Percentiles rank a stretch among this genome's conserved stretches.
Evolutionary conservation across 2,888 invertebrate species (phyloP).

Genomic region (Hypercompe scribonia): DNA sequence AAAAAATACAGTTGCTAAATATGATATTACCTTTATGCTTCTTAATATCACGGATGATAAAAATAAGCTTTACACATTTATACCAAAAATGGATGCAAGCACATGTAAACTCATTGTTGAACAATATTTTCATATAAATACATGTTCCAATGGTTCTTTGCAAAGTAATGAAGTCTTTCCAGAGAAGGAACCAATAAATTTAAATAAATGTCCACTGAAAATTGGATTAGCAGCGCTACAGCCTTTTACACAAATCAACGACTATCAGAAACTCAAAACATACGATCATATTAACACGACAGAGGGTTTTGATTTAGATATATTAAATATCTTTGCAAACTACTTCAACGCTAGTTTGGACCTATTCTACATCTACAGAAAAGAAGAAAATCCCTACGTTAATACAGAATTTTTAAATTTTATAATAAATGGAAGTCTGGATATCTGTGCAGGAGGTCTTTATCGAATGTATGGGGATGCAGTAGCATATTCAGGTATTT

Average conservation of each 20-base stretch:
- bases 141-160: constrained; percentile 57
- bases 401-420: constrained; percentile 57
- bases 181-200: constrained; percentile 56
- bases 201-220: constrained; percentile 68
- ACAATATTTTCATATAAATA: constrained; percentile 51
- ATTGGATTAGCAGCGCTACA: constrained; percentile 64
- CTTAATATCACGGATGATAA: constrained; percentile 33
- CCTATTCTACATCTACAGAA: constrained; percentile 58
- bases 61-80: constrained; percentile 53
- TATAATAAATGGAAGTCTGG: constrained; percentile 69
- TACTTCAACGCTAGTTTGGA: constrained; percentile 67
- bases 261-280: constrained; percentile 52
- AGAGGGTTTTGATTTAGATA: constrained; percentile 68
- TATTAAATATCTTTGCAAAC: constrained; percentile 68
- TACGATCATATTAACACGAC: constrained; percentile 57
- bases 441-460: constrained; percentile 71
- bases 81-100: constrained; percentile 57
- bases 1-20: constrained; percentile 44
- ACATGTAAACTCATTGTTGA: constrained; percentile 56
- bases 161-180: constrained; percentile 55
- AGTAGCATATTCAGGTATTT: constrained; percentile 73
- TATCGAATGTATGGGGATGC: constrained; percentile 69
- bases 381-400: constrained; percentile 55
- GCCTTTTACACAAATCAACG: constrained; percentile 64
- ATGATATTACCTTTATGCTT: constrained; percentile 61